Evolutionary conservation across 2,888 invertebrate species (phyloP).

Genomic region (Latheticus oryzae): DNA sequence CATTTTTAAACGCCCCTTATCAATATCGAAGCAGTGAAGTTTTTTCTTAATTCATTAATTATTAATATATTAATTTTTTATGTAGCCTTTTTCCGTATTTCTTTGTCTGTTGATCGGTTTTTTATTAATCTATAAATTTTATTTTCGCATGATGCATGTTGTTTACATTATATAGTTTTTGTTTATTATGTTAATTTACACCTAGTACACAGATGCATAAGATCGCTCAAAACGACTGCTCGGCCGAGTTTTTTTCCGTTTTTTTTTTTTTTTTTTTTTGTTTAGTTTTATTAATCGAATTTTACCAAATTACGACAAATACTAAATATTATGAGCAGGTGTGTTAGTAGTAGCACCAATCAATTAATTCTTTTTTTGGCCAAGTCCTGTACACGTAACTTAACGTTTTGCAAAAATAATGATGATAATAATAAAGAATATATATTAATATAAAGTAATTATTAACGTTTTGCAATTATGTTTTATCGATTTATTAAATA

Average conservation of each 20-base stretch:
- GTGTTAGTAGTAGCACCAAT: constrained; percentile 43
- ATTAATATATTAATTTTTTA: constrained; percentile 42
- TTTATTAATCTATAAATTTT: constrained; percentile 50
- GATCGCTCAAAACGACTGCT: constrained; percentile 66
- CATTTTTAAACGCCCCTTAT: constrained; percentile 39
- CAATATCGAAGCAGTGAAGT: constrained; percentile 57
- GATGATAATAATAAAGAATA: not conserved
- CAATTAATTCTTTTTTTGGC: constrained; percentile 41
- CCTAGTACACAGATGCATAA: constrained; percentile 66
- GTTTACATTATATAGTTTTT: constrained; percentile 51
- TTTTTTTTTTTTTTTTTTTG: constrained; percentile 44
- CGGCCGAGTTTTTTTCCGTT: constrained; percentile 56
- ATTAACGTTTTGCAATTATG: constrained; percentile 2
- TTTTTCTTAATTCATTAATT: constrained; percentile 46
- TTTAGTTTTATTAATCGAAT: constrained; percentile 50
- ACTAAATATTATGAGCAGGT: constrained; percentile 38
- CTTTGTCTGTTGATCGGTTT: constrained; percentile 47
- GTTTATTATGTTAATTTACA: constrained; percentile 53
- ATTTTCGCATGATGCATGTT: constrained; percentile 61
- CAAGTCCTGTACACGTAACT: constrained; percentile 39
- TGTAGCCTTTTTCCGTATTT: constrained; percentile 44
- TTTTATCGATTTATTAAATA: constrained; percentile 17
- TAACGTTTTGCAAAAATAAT: constrained; percentile 19
- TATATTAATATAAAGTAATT: constrained; percentile 6
- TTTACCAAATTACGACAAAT: constrained; percentile 40